Evolutionary conservation across 2,113 vertebrate species (phyloP).

Genomic region (Rhagologus leucostigma): DNA sequence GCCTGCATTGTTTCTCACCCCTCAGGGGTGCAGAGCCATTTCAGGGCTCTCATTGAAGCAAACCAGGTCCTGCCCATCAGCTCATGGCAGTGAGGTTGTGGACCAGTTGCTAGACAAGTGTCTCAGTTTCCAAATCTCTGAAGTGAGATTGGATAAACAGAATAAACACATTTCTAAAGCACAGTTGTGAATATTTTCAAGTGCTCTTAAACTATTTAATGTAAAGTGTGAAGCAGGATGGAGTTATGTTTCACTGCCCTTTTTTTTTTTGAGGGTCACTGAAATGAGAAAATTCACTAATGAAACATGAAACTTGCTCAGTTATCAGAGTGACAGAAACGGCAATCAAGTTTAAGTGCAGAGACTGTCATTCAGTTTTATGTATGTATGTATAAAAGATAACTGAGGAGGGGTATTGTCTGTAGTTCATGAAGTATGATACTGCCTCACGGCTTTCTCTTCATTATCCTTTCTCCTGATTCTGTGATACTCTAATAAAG

Average conservation of each 20-base stretch:
- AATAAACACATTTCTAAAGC: not conserved
- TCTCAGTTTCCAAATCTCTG: not conserved
- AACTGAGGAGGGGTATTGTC: not conserved
- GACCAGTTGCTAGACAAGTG: rapidly evolving
- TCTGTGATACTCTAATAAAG: not conserved
- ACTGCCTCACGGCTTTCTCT: not conserved
- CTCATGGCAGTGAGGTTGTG: rapidly evolving
- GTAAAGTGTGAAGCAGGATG: not conserved
- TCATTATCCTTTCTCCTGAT: not conserved
- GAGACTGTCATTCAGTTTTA: not conserved
- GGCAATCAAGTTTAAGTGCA: not conserved
- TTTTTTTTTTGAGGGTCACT: not conserved
- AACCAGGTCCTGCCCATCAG: not conserved
- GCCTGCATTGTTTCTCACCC: not conserved
- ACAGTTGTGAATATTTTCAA: not conserved
- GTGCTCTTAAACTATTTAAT: not conserved
- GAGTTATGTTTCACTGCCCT: not conserved
- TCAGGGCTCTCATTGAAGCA: not conserved
- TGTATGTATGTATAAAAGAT: not conserved
- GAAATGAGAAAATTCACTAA: not conserved
- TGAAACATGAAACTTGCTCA: not conserved
- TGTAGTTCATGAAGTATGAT: not conserved
- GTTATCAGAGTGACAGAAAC: not conserved
- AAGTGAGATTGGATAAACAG: not conserved
- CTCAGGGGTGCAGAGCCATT: not conserved